phyloP scores from a whole-genome alignment of 1,140 invertebrate genomes.

The Cherax destructor region DNA sequence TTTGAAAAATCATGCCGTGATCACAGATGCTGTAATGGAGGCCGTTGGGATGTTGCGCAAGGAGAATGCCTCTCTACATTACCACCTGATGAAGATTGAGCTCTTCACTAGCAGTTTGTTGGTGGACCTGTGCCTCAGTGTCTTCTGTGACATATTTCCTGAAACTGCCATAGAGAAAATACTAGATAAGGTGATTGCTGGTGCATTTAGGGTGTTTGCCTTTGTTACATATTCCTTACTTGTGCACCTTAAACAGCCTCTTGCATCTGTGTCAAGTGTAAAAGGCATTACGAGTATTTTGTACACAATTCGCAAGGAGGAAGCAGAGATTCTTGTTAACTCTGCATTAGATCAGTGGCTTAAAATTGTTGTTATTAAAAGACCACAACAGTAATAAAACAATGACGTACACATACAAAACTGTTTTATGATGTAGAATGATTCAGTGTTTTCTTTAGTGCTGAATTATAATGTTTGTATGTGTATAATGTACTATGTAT shows the following conservation, averaged over 20 bases:
- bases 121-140: slow-evolving; percentile 86
- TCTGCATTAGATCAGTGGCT: slow-evolving; percentile 48
- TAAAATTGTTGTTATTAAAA: slow-evolving; percentile 1
- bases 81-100: slow-evolving; percentile 62
- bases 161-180: slow-evolving; percentile 87
- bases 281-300: slow-evolving; percentile 27
- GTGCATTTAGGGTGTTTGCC: slow-evolving; percentile 87
- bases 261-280: slow-evolving; percentile 11
- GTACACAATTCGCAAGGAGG: slow-evolving; percentile 14
- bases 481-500: no score
- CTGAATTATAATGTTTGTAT: no score
- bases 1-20: slow-evolving; percentile 83
- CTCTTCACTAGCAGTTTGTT: slow-evolving; percentile 77
- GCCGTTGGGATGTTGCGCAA: slow-evolving; percentile 81
- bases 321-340: slow-evolving; percentile 47
- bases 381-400: not conserved
- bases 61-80: slow-evolving; percentile 80
- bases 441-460: no score
- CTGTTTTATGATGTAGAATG: no score
- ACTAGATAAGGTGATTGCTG: slow-evolving; percentile 91
- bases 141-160: slow-evolving; percentile 86
- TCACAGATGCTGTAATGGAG: slow-evolving; percentile 83
- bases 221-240: slow-evolving; percentile 84
- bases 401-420: not conserved
- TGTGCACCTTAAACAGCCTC: slow-evolving; percentile 24